Base-by-base conservation (phyloP, 2,797 vertebrate genomes). In the Alcedo atthis region DNA sequence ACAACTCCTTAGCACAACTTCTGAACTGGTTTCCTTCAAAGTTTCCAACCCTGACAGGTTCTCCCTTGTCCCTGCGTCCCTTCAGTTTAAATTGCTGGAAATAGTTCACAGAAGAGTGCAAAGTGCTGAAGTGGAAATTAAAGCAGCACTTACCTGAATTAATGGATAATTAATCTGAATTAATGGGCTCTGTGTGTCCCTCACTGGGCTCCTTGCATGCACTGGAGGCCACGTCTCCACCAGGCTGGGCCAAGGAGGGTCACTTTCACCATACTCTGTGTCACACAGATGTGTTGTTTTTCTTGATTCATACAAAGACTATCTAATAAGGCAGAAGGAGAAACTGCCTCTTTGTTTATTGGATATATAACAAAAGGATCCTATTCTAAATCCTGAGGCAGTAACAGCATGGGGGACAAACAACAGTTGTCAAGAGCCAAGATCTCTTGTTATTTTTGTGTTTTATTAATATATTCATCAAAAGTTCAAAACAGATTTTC, bases 281-380 rank as follows among this genome's bases (percentile, higher is more conserved):
- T 61, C 87, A 89, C 63, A 77, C 32, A 74, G 66, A 62, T 1
- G 0, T 71, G 18, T 42, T 21, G 26, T 91, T 95, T 86, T 46
- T 48, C 82, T 64, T 2, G 0, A 7, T 40, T 69, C 74, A 67
- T 1, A 94, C 77, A 87, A 70, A 89, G 70, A 4, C 17, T 42
- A 32, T 63, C 35, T n/a, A 40, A 70, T 6, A 26, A 61, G n/a
- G 46, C 58, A 6, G 16, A 35, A 87, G 77, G 32, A 95, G 82
- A 92, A 91, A 79, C 55, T 46, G 76, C 40, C 55, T 46, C 89
- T 91, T 89, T 95, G 94, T 95, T 86, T 63, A 17, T 53, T 64
- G 37, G 83, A 82, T 84, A 46, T 7, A 28, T 40, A 95, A 94
- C 89, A 95, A 93, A 46, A 25, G 82, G 17, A 61, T 81, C 70